Evolutionary conservation across 2,888 invertebrate species (phyloP), one percentile per base, ranked within the genome.

Genomic region (Papilio elwesi): DNA sequence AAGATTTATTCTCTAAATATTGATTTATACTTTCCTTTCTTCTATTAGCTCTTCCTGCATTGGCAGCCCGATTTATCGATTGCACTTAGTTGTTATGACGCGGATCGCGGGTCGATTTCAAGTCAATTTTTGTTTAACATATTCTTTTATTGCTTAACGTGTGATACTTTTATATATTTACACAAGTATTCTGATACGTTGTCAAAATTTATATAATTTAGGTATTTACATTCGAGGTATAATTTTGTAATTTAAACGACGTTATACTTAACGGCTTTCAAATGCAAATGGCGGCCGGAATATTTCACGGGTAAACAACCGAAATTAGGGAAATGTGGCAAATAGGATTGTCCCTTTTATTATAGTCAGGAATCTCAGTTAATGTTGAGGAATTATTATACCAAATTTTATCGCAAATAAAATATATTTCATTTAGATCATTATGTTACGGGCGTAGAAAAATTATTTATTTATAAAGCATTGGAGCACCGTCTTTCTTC

Each of bases 311-410:
- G 59, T 43, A 59, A 59, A 59, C 59, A 59, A 59, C 11, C 38
- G 59, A 59, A 38, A 59, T 59, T 59, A 59, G 59, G 38, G 59
- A 59, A 59, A 59, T 43, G 59, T 59, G 59, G 59, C 59, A 59
- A 59, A 59, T 59, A 59, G 59, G 59, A 59, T 59, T 59, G 59
- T 38, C 59, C 59, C 59, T 26, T 59, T 59, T 59, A 59, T n/a
- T 59, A 59, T 43, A 43, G 38, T 59, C n/a, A 59, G 59, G 59
- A 59, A 38, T 59, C 59, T 38, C 59, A 26, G 59, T 43, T 38
- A 9, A 59, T 59, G 59, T 59, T 38, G 26, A 6, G 26, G 6
- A 38, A 59, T n/a, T 13, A n/a, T 59, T 59, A n/a, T 59, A n/a
- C 13, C 26, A 36, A 4, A 57, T 13, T 13, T 38, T 57, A 6